A percentile compares a stretch with the other conserved stretches of the same genome.
Evolutionary conservation across 2,113 vertebrate species (phyloP).

Genomic region (Addax nasomaculatus): DNA sequence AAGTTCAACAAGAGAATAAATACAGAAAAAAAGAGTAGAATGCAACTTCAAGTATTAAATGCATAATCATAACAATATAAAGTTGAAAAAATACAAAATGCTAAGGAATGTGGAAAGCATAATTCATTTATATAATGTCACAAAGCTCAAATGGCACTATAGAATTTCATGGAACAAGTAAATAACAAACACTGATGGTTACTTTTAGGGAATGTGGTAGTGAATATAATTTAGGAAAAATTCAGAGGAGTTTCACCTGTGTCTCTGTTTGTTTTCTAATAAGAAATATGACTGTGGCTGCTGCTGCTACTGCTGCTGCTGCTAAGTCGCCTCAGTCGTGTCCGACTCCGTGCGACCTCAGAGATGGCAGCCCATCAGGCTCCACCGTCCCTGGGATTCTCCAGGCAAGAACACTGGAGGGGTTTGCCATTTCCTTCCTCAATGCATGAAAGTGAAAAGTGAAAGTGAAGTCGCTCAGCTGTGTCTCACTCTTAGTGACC

Average conservation of each 20-base stretch:
- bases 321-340: too few relatives aligned
- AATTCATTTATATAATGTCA: neutral
- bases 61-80: neutral
- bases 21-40: neutral
- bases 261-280: neutral
- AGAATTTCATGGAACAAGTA: neutral
- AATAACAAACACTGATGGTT: neutral
- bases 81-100: neutral
- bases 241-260: neutral
- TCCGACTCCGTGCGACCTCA: fast-evolving
- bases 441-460: too few relatives aligned
- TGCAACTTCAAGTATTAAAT: neutral
- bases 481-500: too few relatives aligned
- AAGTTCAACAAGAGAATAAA: neutral
- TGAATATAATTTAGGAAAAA: neutral
- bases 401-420: too few relatives aligned
- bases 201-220: neutral
- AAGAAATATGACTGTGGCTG: neutral
- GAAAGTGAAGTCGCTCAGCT: too few relatives aligned
- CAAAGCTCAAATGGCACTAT: neutral
- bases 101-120: neutral
- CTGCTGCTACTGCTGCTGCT: too few relatives aligned
- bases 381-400: fast-evolving
- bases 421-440: too few relatives aligned
- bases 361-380: too few relatives aligned